Conservation (phyloP, 2,113 vertebrate species). For the Zosterops borbonicus region DNA sequence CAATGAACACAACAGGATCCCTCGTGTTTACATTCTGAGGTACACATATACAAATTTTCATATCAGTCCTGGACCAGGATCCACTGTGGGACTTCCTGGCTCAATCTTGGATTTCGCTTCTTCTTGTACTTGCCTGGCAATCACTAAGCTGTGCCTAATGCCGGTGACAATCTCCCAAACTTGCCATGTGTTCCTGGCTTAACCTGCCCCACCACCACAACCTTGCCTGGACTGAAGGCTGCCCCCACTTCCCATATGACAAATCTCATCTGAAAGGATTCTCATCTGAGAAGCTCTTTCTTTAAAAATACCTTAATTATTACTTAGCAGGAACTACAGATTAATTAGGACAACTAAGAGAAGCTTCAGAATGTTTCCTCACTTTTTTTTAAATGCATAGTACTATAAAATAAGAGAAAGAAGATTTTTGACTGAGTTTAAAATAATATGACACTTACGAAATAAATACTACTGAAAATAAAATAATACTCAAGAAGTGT, state of each 20-base stretch:
- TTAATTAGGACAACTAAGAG: background rate
- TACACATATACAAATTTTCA: background rate
- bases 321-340: background rate
- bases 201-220: background rate
- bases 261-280: background rate
- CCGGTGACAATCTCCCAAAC: fast-evolving
- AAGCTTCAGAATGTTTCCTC: background rate
- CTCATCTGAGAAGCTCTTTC: background rate
- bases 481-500: background rate
- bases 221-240: background rate
- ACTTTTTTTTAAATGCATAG: background rate
- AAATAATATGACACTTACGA: background rate
- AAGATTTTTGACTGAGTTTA: background rate
- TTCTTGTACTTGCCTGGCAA: background rate
- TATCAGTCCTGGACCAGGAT: background rate
- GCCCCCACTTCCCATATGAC: background rate
- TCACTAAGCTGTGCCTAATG: background rate
- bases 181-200: fast-evolving
- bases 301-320: background rate
- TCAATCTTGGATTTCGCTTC: background rate
- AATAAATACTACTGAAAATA: background rate
- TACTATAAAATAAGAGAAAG: background rate
- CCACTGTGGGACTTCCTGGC: background rate
- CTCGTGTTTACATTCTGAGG: fast-evolving
- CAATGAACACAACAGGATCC: background rate